These are phyloP conservation scores for Molothrus ater DNA, from an alignment of 2,797 vertebrate species.

Conservation along the genomic window DNA sequence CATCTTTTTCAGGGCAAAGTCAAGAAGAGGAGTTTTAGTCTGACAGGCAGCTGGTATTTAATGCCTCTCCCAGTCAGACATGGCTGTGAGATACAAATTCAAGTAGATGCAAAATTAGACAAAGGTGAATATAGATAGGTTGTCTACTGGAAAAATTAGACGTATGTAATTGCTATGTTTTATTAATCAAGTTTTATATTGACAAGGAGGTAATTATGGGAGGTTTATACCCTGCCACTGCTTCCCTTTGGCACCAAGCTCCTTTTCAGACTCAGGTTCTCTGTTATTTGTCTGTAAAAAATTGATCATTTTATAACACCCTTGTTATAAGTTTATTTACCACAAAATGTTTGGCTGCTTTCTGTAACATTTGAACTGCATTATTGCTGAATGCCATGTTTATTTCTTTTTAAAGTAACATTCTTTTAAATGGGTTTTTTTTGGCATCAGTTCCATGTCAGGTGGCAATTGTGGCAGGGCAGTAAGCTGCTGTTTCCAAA, in stretches of 20 bases:
- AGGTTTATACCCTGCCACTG: neutral
- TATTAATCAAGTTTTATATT: neutral
- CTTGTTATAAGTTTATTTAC: neutral
- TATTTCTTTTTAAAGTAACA: neutral
- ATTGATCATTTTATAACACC: neutral
- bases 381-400: neutral
- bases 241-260: neutral
- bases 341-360: neutral
- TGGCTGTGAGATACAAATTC: neutral
- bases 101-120: neutral
- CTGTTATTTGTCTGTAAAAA: neutral
- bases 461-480: neutral
- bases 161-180: neutral
- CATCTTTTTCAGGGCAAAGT: neutral
- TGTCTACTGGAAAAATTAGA: neutral
- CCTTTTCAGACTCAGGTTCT: neutral
- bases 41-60: neutral
- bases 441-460: neutral
- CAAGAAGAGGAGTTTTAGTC: neutral
- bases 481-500: neutral
- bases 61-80: neutral
- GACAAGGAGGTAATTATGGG: neutral
- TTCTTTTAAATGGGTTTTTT: neutral
- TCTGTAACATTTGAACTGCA: neutral
- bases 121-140: neutral